Conservation (phyloP, 2,113 vertebrate genomes). For the Pseudopipra pipra region DNA sequence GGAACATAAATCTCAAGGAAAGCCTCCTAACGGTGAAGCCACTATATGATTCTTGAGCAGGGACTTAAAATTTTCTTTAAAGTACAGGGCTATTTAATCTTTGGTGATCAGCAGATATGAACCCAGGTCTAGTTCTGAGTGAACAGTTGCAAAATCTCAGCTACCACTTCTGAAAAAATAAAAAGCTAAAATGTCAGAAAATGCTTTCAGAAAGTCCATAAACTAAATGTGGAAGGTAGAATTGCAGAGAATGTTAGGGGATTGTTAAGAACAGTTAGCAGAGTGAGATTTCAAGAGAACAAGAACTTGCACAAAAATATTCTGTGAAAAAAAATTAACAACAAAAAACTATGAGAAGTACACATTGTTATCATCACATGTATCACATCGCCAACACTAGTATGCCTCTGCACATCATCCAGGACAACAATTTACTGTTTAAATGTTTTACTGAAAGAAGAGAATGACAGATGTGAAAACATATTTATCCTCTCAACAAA, state of each 20-base stretch:
- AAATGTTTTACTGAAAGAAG: conserved; percentile 28
- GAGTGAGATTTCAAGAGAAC: neutral
- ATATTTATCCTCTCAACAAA: conserved; percentile 10
- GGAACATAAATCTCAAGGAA: neutral
- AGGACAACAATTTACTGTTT: neutral
- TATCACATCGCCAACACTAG: neutral
- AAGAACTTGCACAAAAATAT: neutral
- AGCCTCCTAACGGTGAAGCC: neutral
- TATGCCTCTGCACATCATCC: neutral
- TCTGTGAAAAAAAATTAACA: neutral
- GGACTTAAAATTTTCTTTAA: neutral
- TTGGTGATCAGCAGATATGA: neutral
- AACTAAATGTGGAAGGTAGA: neutral
- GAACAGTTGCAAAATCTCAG: neutral
- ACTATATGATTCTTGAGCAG: neutral
- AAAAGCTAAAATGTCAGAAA: neutral
- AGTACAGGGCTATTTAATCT: neutral
- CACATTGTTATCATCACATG: neutral
- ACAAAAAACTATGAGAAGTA: neutral
- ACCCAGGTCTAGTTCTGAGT: neutral
- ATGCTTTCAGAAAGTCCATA: neutral
- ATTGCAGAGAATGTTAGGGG: neutral
- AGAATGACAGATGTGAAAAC: conserved; percentile 35
- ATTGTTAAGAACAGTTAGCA: neutral
- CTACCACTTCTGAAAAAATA: neutral